Conservation (phyloP, 2,113 vertebrate species). For the Typhlomys cinereus region DNA sequence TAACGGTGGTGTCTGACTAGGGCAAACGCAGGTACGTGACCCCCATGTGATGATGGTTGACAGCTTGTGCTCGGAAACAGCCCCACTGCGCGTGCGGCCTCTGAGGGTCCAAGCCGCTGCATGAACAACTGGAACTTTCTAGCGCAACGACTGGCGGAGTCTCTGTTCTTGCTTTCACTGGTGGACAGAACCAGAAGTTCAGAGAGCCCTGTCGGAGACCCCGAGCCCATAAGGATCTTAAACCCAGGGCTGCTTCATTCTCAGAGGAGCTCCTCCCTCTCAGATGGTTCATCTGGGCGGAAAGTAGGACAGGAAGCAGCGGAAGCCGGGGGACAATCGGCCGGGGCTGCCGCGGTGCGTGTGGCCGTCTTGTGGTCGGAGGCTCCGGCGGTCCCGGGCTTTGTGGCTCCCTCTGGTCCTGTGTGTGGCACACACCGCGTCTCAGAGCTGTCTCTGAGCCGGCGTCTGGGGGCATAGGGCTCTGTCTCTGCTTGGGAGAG, state of each 20-base stretch:
- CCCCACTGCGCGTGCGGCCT: not conserved
- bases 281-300: not conserved
- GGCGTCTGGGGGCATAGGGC: not conserved
- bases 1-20: not conserved
- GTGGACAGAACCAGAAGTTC: not conserved
- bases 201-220: not conserved
- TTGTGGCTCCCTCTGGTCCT: not conserved
- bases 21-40: not conserved
- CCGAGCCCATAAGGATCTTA: not conserved
- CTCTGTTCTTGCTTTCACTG: not conserved
- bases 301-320: slow-evolving; percentile 35
- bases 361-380: not conserved
- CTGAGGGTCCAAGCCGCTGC: not conserved
- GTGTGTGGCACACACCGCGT: not conserved
- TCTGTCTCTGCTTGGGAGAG: not conserved
- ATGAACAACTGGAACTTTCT: no score
- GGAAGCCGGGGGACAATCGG: slow-evolving; percentile 32
- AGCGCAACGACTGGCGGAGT: not conserved
- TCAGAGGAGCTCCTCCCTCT: not conserved
- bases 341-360: not conserved
- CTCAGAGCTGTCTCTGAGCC: not conserved
- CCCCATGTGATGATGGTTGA: not conserved
- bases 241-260: not conserved
- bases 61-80: not conserved
- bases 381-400: not conserved